A percentile compares a stretch with the other conserved stretches of the same genome.
Conservation (phyloP, 1,140 invertebrate species). For the Euwallacea similis region DNA sequence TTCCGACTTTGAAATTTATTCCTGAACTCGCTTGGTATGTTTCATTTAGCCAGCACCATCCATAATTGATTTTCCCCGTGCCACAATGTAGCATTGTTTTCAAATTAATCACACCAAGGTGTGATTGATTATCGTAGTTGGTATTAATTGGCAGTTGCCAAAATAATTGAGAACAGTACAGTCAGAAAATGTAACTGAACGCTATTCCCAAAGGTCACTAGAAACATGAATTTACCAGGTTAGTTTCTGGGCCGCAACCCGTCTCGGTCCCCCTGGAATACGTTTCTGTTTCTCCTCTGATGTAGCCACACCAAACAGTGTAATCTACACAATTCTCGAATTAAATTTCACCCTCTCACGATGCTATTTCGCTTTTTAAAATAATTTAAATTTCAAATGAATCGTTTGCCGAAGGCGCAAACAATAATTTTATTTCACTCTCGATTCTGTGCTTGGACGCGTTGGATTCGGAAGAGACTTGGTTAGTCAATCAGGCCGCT, state of each 20-base stretch:
- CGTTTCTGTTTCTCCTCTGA: constrained; percentile 19
- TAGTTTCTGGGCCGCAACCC: constrained; percentile 28
- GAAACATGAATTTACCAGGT: constrained; percentile 28
- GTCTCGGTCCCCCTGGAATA: constrained; percentile 14
- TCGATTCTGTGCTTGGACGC: too few relatives aligned
- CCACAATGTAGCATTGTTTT: too few relatives aligned
- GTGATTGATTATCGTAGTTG: too few relatives aligned
- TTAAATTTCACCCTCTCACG: constrained; percentile 19
- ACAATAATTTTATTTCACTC: constrained; percentile 2
- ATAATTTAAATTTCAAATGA: constrained; percentile 28
- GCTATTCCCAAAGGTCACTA: constrained; percentile 17
- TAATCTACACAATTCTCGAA: constrained; percentile 33
- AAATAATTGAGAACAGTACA: constrained; percentile 28
- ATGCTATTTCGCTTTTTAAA: constrained; percentile 22
- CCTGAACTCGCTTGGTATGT: too few relatives aligned
- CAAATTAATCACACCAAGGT: too few relatives aligned
- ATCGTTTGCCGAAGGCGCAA: constrained; percentile 11
- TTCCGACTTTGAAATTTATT: too few relatives aligned
- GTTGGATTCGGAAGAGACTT: too few relatives aligned
- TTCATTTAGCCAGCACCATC: too few relatives aligned
- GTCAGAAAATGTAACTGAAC: constrained; percentile 29
- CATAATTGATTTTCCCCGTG: too few relatives aligned
- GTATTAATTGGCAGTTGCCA: constrained; percentile 18
- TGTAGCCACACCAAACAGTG: constrained; percentile 26
- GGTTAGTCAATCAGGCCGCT: too few relatives aligned